Base-by-base conservation (phyloP, 1,140 invertebrate species). In the Lucilia sericata region DNA sequence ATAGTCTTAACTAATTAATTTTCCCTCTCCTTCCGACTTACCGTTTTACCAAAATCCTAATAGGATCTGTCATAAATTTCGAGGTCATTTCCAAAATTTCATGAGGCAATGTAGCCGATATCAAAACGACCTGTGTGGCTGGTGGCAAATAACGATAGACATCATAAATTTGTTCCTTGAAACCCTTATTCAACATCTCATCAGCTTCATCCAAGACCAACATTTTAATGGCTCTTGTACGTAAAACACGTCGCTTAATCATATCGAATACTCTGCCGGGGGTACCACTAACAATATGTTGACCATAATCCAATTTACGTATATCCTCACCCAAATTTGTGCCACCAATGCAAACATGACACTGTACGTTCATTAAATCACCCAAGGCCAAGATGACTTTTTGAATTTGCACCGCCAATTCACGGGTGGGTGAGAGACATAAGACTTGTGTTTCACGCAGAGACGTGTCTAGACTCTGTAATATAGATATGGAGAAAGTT, bases 51-150 rank as follows among this genome's bases (percentile, higher is more conserved):
- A 99, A 93, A 88, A 99, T 99, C 85, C 98, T 94, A 87, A 99
- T 98, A 0, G 99, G 99, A 92, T 99, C 98, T 36, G 98, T 99
- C 99, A 99, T 99, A 90, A 99, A 99, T 93, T 99, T 99, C 85
- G 96, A 98, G 3, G 99, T 99, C 96, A 99, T 99, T 93, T 99
- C 99, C 47, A 99, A 93, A 87, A 99, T 99, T 92, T 99, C 99
- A 91, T 99, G 98, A 0, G 99, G 99, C 86, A 99, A 93, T 83
- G 99, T 99, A 74, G 99, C 99, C 70, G 98, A 99, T 84, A 99
- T 97, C 0, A 99, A 92, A n/a, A 98, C 95, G 60, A 99, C 98
- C 92, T 99, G 99, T 12, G 99, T 99, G 13, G 97, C 98, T 81
- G 99, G 98, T 30, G 99, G 99, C 51, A 99, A 91, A 91, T 99